Evolutionary conservation across 2,797 vertebrate species (phyloP).

Genomic region (Melanotaenia parkinsoni): DNA sequence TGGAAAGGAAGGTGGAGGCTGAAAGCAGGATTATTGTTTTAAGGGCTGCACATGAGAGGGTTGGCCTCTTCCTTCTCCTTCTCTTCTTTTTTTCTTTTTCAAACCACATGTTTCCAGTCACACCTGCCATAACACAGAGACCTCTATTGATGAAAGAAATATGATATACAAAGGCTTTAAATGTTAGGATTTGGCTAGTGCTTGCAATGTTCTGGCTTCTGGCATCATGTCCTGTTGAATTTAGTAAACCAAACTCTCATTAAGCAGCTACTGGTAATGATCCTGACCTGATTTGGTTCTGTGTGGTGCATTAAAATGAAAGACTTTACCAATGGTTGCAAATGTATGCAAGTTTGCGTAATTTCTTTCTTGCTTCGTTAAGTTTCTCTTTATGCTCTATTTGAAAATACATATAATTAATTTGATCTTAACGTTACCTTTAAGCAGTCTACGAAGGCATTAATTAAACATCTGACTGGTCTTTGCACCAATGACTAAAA

Average conservation of each 20-base stretch:
- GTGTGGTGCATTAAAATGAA: too few species aligned
- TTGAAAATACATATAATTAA: neutral
- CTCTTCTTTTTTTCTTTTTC: slow-evolving; percentile 34
- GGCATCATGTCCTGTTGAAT: neutral
- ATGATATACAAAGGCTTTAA: slow-evolving; percentile 56
- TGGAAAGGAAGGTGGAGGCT: slow-evolving; percentile 53
- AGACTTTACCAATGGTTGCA: too few species aligned
- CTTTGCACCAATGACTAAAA: too few species aligned
- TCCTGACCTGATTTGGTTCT: too few species aligned
- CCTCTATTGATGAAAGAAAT: slow-evolving; percentile 70
- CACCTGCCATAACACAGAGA: slow-evolving; percentile 69
- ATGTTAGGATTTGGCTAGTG: slow-evolving; percentile 37
- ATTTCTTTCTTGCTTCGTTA: neutral
- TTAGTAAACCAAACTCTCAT: too few species aligned
- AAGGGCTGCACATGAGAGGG: slow-evolving; percentile 48
- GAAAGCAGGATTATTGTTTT: slow-evolving; percentile 67
- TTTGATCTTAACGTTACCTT: too few species aligned
- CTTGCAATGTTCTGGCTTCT: slow-evolving; percentile 34
- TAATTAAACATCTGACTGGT: neutral
- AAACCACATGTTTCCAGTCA: slow-evolving; percentile 69
- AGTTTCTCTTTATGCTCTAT: neutral
- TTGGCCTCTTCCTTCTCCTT: slow-evolving; percentile 37
- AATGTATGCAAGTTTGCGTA: too few species aligned
- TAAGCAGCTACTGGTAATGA: too few species aligned
- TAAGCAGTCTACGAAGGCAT: neutral